Conservation (phyloP, 2,888 invertebrate species). For the Bellardia bayeri region DNA sequence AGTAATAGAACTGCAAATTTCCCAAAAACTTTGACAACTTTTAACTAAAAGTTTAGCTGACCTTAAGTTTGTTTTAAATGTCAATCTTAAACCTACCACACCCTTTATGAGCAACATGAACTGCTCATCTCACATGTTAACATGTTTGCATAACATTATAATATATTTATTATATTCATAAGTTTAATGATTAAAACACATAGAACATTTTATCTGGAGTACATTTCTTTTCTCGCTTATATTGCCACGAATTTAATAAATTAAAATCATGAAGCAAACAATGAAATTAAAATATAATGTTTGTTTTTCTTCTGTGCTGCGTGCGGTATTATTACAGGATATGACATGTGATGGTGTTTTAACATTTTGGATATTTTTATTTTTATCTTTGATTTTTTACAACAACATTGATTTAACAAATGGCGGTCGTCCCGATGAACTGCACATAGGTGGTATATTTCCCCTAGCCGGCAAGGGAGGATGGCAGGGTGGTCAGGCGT, state of each 20-base stretch:
- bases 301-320: neutral
- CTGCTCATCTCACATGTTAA: neutral
- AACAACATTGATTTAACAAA: conserved; percentile 81
- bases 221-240: neutral
- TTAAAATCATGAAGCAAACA: neutral
- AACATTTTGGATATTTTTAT: conserved; percentile 84
- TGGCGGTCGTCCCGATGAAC: conserved; percentile 86
- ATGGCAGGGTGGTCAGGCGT: conserved; percentile 99
- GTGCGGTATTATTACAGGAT: conserved; percentile 79
- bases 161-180: conserved; percentile 34
- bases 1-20: too few relatives aligned
- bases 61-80: neutral
- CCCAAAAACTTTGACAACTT: too few relatives aligned
- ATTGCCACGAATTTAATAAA: conserved; percentile 9
- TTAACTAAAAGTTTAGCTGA: too few relatives aligned
- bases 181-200: conserved; percentile 21
- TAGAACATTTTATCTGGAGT: neutral
- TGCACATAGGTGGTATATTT: conserved; percentile 99
- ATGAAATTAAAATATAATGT: conserved; percentile 13
- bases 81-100: neutral
- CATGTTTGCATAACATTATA: neutral
- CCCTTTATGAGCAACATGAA: too few relatives aligned
- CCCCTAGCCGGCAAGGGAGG: conserved; percentile 98
- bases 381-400: conserved; percentile 81
- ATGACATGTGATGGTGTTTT: conserved; percentile 84